These are phyloP conservation scores for Latrodectus hesperus DNA, from an alignment of 2,888 invertebrate species.

Conservation along the genomic window DNA sequence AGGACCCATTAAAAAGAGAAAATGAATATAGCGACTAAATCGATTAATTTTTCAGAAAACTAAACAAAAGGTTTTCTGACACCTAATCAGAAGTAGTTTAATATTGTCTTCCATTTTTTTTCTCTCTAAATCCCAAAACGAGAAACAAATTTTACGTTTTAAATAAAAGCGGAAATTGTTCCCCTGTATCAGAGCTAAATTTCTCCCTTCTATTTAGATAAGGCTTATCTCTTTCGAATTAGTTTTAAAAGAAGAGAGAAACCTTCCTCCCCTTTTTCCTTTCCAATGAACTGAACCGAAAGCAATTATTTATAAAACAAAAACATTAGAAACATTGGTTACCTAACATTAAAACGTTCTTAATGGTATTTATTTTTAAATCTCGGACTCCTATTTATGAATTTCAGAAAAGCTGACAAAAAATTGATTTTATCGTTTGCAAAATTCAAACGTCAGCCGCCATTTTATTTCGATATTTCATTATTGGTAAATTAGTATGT, in stretches of 20 bases:
- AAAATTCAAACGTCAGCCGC: slow-evolving; percentile 8
- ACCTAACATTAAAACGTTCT: slow-evolving; percentile 22
- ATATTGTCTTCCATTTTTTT: slow-evolving; percentile 34
- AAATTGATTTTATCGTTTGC: slow-evolving; percentile 33
- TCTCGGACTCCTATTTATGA: slow-evolving; percentile 17
- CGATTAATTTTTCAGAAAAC: slow-evolving; percentile 52
- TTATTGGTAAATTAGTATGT: too few species aligned
- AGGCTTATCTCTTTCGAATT: slow-evolving; percentile 38
- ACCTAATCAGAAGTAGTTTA: slow-evolving; percentile 54
- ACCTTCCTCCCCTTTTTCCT: neutral
- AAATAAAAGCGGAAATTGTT: slow-evolving; percentile 54
- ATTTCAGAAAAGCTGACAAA: slow-evolving; percentile 29
- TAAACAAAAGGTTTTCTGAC: slow-evolving; percentile 55
- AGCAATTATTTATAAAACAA: slow-evolving; percentile 52
- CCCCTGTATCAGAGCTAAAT: slow-evolving; percentile 19
- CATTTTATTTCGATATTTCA: slow-evolving; percentile 6
- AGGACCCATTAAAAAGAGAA: slow-evolving; percentile 40
- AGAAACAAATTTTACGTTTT: slow-evolving; percentile 54
- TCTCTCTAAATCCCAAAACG: slow-evolving; percentile 12
- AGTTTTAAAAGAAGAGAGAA: slow-evolving; percentile 26
- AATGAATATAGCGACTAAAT: slow-evolving; percentile 34
- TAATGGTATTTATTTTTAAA: slow-evolving; percentile 33
- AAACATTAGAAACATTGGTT: slow-evolving; percentile 31
- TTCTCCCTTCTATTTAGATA: slow-evolving; percentile 22
- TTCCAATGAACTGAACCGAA: slow-evolving; percentile 17